Evolutionary conservation across 2,113 vertebrate genomes (phyloP).

Genomic region (Physeter macrocephalus): DNA sequence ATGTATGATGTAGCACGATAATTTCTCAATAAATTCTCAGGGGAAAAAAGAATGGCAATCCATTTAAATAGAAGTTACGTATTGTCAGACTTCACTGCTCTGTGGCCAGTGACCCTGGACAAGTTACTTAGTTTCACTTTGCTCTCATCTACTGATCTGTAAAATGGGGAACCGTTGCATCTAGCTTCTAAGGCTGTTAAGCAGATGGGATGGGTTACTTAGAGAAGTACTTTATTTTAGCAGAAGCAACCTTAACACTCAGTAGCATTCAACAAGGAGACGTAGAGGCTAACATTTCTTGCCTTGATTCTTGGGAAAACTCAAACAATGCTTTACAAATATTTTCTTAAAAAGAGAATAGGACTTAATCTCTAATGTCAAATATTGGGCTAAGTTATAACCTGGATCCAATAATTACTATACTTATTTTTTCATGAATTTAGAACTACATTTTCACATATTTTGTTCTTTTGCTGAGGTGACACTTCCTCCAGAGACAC

Average conservation of each 20-base stretch:
- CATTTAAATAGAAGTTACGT: not conserved
- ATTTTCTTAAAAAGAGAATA: not conserved
- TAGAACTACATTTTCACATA: not conserved
- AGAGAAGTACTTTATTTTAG: not conserved
- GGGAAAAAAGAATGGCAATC: not conserved
- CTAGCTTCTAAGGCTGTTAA: not conserved
- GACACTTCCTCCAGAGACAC: not conserved
- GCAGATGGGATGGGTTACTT: not conserved
- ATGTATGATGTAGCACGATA: not conserved
- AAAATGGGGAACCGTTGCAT: conserved; percentile 19
- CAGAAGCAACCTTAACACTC: not conserved
- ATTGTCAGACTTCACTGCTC: not conserved
- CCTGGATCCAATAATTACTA: not conserved
- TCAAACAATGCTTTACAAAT: not conserved
- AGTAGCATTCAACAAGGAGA: not conserved
- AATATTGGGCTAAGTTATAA: not conserved
- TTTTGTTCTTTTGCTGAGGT: not conserved
- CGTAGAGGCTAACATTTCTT: not conserved
- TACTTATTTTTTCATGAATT: not conserved
- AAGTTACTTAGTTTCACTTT: conserved; percentile 25
- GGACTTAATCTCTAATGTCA: not conserved
- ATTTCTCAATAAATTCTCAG: not conserved
- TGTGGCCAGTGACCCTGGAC: conserved; percentile 4
- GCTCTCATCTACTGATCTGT: conserved; percentile 40
- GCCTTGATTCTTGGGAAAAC: not conserved